These are phyloP conservation scores for Nectonema munidae DNA, from an alignment of 2,888 invertebrate genomes.

Conservation along the genomic window DNA sequence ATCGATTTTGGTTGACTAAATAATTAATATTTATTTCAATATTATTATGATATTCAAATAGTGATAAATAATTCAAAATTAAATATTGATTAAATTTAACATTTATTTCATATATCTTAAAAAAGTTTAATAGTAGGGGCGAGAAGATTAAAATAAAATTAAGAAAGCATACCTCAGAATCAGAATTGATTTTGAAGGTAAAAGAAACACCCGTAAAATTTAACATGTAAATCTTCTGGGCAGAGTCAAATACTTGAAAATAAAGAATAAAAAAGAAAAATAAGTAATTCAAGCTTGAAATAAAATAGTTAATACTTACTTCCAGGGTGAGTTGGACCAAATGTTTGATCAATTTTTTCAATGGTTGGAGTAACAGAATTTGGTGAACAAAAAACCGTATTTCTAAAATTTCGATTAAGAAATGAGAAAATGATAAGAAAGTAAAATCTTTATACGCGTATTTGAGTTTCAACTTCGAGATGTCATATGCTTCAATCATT, in stretches of 20 bases:
- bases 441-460: slow-evolving; percentile 41
- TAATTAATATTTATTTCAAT: no score
- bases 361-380: slow-evolving; percentile 78
- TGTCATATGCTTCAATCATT: slow-evolving; percentile 82
- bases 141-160: no score
- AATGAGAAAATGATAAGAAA: slow-evolving; percentile 14
- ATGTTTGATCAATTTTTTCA: slow-evolving; percentile 87
- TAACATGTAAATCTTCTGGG: slow-evolving; percentile 65
- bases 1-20: no score
- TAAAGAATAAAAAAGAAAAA: slow-evolving; percentile 14
- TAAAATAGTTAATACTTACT: slow-evolving; percentile 20
- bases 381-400: slow-evolving; percentile 33
- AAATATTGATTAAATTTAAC: no score
- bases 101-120: no score
- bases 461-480: slow-evolving; percentile 76
- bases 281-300: neutral
- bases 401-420: slow-evolving; percentile 18
- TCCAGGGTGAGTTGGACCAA: slow-evolving; percentile 91
- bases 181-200: slow-evolving; percentile 59
- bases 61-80: no score
- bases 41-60: no score
- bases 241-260: slow-evolving; percentile 48
- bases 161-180: slow-evolving; percentile 27
- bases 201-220: slow-evolving; percentile 86
- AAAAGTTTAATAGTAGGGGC: no score